Conservation (phyloP, 2,888 invertebrate species). For the Scaptomyza parva region DNA sequence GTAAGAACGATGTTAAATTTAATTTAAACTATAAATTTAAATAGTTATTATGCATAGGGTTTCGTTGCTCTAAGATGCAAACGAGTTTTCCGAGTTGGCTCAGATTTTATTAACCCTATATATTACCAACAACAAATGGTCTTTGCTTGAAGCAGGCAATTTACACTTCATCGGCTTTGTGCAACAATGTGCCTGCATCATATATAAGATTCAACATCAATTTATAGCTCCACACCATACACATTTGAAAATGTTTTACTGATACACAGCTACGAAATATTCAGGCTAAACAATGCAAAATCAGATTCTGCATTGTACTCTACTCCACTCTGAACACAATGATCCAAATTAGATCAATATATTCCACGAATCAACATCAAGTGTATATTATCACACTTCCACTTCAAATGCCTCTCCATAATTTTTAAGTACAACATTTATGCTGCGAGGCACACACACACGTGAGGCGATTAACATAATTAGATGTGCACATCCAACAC, state of each 20-base stretch:
- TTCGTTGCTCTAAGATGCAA: conserved; percentile 14
- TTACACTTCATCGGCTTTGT: conserved; percentile 21
- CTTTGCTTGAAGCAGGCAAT: not conserved
- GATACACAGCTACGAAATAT: not conserved
- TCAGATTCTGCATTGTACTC: not conserved
- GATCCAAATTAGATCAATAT: not conserved
- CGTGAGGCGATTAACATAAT: conserved; percentile 54
- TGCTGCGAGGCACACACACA: conserved; percentile 32
- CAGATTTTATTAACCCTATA: conserved; percentile 8
- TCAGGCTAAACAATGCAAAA: not conserved
- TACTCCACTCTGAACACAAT: too few species aligned
- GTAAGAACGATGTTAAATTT: not conserved
- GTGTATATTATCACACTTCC: conserved; percentile 26
- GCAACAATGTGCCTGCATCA: conserved; percentile 42
- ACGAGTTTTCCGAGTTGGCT: conserved; percentile 1
- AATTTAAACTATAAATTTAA: not conserved
- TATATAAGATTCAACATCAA: conserved; percentile 19
- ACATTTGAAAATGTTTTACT: conserved; percentile 26
- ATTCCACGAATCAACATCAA: not conserved
- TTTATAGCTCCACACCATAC: conserved; percentile 42
- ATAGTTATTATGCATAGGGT: conserved; percentile 2
- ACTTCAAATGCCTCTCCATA: conserved; percentile 11
- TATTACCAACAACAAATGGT: conserved; percentile 20
- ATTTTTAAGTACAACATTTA: conserved; percentile 25
- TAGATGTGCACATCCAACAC: conserved; percentile 45